Conservation (phyloP, 2,888 invertebrate genomes). For the Chydorus sphaericus region DNA sequence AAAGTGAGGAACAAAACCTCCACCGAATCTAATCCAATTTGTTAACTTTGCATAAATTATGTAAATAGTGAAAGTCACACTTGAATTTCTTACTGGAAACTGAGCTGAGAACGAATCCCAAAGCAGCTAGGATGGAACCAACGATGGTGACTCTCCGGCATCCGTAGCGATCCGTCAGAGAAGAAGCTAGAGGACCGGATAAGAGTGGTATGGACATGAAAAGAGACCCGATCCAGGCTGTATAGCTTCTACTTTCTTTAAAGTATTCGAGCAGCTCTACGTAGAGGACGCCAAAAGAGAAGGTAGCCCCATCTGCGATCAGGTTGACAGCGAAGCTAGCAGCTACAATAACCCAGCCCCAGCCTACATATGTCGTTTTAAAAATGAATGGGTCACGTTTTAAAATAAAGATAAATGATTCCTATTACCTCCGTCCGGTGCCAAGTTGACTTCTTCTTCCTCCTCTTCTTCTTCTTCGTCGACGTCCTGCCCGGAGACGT, state of each 20-base stretch:
- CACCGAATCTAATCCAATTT: conserved; percentile 41
- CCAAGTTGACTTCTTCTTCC: conserved; percentile 8
- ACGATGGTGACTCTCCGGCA: conserved; percentile 63
- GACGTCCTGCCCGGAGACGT: conserved; percentile 13
- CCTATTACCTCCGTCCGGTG: conserved; percentile 12
- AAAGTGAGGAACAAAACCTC: conserved; percentile 65
- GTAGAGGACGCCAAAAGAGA: conserved; percentile 80
- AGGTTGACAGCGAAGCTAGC: conserved; percentile 78
- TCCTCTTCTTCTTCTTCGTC: conserved; percentile 15
- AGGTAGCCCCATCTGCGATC: conserved; percentile 82
- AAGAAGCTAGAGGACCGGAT: conserved; percentile 70
- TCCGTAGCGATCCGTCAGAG: conserved; percentile 66
- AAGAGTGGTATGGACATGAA: conserved; percentile 83
- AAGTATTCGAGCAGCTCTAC: conserved; percentile 73
- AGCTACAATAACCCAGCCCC: conserved; percentile 84
- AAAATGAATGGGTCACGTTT: conserved; percentile 33
- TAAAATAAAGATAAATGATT: not conserved
- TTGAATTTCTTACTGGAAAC: conserved; percentile 29
- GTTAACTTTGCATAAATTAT: not conserved
- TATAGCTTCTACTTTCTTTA: conserved; percentile 66
- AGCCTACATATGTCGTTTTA: conserved; percentile 36
- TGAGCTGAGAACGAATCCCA: conserved; percentile 62
- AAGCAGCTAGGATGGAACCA: conserved; percentile 56
- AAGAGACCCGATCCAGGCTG: conserved; percentile 77
- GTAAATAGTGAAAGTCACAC: not conserved